phyloP scores from a whole-genome alignment of 2,797 vertebrate genomes.

The Lagorchestes hirsutus region DNA sequence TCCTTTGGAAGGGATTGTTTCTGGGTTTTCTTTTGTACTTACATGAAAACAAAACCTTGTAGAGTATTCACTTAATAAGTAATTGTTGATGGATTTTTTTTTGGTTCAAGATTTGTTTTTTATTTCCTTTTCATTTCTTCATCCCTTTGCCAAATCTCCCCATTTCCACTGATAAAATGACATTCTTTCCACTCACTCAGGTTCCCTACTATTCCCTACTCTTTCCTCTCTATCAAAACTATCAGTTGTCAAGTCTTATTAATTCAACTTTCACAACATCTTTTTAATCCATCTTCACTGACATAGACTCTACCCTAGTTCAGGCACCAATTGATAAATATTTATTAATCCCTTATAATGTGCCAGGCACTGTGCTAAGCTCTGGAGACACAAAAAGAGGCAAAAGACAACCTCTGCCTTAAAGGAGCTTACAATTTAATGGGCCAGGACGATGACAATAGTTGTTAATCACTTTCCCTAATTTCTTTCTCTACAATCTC shows the following conservation, averaged over 20 bases:
- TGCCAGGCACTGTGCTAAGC: background rate
- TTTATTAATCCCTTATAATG: background rate
- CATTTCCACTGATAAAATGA: background rate
- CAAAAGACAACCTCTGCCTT: background rate
- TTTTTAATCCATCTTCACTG: background rate
- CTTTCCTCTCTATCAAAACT: background rate
- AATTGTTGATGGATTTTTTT: background rate
- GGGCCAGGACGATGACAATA: background rate
- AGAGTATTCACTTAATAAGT: background rate
- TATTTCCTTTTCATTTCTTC: background rate
- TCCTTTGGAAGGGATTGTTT: background rate
- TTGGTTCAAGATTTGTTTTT: background rate
- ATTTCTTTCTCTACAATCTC: background rate
- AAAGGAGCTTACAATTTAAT: background rate
- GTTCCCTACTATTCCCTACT: background rate
- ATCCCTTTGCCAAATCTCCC: background rate
- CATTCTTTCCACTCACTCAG: background rate
- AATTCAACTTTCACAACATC: background rate
- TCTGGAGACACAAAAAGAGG: background rate
- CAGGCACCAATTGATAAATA: background rate
- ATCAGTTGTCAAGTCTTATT: background rate
- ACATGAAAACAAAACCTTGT: background rate
- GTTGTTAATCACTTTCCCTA: background rate
- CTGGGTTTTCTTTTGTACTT: background rate
- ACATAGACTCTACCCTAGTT: background rate